These are phyloP conservation scores for Pristionchus entomophagus DNA, from an alignment of 2,888 invertebrate genomes.

Conservation along the genomic window DNA sequence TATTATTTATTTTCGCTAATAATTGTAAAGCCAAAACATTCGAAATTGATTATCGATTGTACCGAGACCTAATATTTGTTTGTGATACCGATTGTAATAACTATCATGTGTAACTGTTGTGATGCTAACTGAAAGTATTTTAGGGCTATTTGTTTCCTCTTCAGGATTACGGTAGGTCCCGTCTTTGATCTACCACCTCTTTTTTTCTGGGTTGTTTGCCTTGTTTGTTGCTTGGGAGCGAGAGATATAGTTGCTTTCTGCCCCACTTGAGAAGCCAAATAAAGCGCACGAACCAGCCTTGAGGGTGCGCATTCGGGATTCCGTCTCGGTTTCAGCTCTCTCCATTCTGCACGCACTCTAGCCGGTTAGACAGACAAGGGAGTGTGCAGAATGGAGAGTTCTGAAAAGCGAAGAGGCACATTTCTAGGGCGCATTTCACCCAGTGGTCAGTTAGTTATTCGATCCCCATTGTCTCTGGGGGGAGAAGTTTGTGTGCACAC, in stretches of 20 bases:
- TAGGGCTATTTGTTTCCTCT: background rate
- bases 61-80: too few species aligned
- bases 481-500: background rate
- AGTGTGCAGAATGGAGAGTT: background rate
- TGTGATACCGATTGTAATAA: too few species aligned
- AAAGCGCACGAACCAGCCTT: background rate
- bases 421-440: background rate
- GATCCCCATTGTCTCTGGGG: background rate
- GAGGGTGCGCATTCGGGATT: too few species aligned
- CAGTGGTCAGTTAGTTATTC: conserved; percentile 3
- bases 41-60: background rate
- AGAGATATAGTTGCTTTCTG: conserved; percentile 8
- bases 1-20: background rate
- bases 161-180: background rate
- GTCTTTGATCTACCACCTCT: background rate
- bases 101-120: background rate
- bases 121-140: background rate
- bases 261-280: background rate
- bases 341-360: too few species aligned
- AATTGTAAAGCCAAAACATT: background rate
- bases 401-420: background rate
- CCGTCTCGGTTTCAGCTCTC: too few species aligned
- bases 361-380: too few species aligned
- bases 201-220: conserved; percentile 11
- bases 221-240: conserved; percentile 3